Evolutionary conservation across 2,113 vertebrate species (phyloP).

Genomic region (Phasianus colchicus): DNA sequence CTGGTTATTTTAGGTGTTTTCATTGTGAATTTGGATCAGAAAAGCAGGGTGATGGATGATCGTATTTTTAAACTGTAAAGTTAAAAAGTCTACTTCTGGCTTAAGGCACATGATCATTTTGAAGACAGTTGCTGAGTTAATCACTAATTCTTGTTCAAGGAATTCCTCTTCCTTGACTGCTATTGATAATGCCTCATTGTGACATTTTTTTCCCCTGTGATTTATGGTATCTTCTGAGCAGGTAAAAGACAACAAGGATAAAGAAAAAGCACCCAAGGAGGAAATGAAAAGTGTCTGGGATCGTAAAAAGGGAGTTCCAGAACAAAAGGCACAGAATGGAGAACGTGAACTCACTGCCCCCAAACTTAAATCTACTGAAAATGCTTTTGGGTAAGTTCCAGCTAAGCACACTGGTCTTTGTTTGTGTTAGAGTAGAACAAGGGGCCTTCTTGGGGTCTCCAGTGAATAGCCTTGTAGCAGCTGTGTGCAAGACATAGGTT

Average conservation of each 20-base stretch:
- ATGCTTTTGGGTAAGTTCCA: slow-evolving; percentile 86
- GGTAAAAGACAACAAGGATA: slow-evolving; percentile 83
- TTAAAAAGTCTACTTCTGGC: not conserved
- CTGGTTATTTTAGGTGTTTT: not conserved
- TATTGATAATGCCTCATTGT: not conserved
- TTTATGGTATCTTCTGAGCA: slow-evolving; percentile 45
- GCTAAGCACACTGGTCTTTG: not conserved
- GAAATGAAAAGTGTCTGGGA: slow-evolving; percentile 82
- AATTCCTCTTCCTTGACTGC: not conserved
- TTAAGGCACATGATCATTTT: not conserved
- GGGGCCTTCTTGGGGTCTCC: not conserved
- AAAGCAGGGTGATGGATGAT: not conserved
- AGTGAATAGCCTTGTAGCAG: not conserved
- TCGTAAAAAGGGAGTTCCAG: slow-evolving; percentile 77
- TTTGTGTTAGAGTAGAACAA: not conserved
- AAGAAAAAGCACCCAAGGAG: slow-evolving; percentile 76
- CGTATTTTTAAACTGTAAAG: not conserved
- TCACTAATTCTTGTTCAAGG: not conserved
- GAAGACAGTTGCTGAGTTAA: not conserved
- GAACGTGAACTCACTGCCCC: slow-evolving; percentile 80
- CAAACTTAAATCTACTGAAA: slow-evolving; percentile 90
- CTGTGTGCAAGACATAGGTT: not conserved
- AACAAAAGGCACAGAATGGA: slow-evolving; percentile 88
- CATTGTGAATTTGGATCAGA: not conserved
- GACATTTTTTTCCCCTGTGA: not conserved